These are phyloP conservation scores for Sphenodon punctatus DNA, from an alignment of 2,797 vertebrate genomes.

Conservation along the genomic window DNA sequence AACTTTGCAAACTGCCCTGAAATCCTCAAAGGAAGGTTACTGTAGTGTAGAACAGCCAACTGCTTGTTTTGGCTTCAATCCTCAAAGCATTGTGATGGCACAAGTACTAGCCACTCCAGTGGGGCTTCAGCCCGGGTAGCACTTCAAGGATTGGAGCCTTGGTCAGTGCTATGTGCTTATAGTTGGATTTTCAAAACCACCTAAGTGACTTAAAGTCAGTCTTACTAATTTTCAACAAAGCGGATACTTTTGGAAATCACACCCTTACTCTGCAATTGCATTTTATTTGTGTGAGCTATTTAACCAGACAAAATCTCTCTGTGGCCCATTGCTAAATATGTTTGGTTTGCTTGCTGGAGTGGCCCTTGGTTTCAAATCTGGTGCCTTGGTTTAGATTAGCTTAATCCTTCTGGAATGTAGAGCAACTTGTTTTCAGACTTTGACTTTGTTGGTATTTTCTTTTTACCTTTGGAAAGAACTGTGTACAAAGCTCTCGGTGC, in stretches of 20 bases:
- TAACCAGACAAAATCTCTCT: background rate
- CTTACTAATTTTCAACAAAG: too few relatives aligned
- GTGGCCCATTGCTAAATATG: background rate
- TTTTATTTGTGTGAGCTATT: background rate
- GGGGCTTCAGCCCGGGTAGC: too few relatives aligned
- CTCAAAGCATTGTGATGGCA: too few relatives aligned
- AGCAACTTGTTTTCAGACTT: rapidly evolving
- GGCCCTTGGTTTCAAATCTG: background rate
- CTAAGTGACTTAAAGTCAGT: too few relatives aligned
- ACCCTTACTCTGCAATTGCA: too few relatives aligned
- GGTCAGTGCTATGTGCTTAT: too few relatives aligned
- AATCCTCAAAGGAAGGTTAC: background rate
- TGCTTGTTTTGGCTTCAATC: too few relatives aligned
- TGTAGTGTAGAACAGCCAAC: too few relatives aligned
- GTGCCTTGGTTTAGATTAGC: background rate
- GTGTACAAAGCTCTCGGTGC: conserved; percentile 10
- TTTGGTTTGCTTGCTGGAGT: background rate
- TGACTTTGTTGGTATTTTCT: background rate
- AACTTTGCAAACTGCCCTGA: background rate
- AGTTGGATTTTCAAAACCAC: too few relatives aligned
- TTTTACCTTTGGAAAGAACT: background rate
- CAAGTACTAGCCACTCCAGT: too few relatives aligned
- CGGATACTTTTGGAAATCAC: too few relatives aligned
- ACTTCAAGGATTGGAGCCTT: too few relatives aligned
- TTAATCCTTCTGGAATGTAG: background rate